phyloP scores from a whole-genome alignment of 2,888 invertebrate species.

The Sminthurinus aureus region DNA sequence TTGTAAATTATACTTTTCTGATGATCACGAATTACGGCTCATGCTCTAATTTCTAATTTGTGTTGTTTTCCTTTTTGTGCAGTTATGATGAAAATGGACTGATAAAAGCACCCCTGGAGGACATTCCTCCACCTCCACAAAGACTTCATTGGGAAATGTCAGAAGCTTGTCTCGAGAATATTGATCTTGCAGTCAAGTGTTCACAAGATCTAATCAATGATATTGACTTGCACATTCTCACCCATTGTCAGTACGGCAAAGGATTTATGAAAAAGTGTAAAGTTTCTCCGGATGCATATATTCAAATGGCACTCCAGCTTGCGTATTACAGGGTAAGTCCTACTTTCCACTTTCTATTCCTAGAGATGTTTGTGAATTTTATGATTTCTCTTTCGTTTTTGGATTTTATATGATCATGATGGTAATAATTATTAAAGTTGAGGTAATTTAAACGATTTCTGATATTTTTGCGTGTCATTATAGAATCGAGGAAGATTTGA shows the following conservation, averaged over 20 bases:
- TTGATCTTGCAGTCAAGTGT: constrained; percentile 69
- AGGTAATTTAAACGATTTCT: background rate
- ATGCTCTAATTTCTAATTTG: background rate
- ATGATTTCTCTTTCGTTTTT: too few relatives aligned
- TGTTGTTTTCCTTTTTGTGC: too few relatives aligned
- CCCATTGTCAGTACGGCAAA: constrained; percentile 89
- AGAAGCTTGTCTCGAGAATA: constrained; percentile 72
- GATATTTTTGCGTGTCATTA: constrained; percentile 42
- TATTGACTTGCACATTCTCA: constrained; percentile 87
- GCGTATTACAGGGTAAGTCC: constrained; percentile 79
- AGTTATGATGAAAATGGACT: constrained; percentile 80
- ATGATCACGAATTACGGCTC: too few relatives aligned
- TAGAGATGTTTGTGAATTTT: too few relatives aligned
- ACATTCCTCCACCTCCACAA: constrained; percentile 78
- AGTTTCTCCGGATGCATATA: constrained; percentile 94
- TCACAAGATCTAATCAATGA: constrained; percentile 84
- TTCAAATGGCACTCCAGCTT: constrained; percentile 95
- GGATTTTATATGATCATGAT: too few relatives aligned
- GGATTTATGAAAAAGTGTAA: constrained; percentile 95
- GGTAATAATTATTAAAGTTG: background rate
- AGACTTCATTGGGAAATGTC: constrained; percentile 89
- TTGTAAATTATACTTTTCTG: too few relatives aligned
- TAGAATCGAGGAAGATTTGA: constrained; percentile 90
- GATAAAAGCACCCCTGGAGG: constrained; percentile 69
- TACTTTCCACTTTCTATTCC: background rate